A percentile compares a stretch with the other conserved stretches of the same genome.
Conservation (phyloP, 2,888 invertebrate species). For the Harpagoxenus sublaevis region DNA sequence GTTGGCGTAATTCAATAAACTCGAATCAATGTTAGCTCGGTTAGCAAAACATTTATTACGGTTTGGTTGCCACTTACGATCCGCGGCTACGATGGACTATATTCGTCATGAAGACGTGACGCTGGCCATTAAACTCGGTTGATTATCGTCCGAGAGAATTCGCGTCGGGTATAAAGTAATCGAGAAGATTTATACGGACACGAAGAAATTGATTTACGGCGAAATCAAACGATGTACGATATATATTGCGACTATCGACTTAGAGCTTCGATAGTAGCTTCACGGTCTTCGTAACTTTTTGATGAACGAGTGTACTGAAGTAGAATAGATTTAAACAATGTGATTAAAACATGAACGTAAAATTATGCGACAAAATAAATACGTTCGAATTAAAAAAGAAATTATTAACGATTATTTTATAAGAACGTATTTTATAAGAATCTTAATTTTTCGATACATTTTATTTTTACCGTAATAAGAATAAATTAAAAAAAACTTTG, state of each 20-base stretch:
- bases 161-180: background rate
- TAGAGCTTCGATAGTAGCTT: background rate
- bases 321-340: background rate
- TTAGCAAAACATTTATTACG: background rate
- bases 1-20: background rate
- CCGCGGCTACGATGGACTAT: background rate
- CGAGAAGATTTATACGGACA: background rate
- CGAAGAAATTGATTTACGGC: background rate
- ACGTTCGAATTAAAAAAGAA: background rate
- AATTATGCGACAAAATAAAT: background rate
- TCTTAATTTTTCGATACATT: background rate
- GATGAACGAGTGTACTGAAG: background rate
- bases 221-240: background rate
- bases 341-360: background rate
- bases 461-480: background rate
- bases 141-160: background rate
- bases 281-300: background rate
- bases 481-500: background rate
- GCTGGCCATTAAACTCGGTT: background rate
- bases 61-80: background rate
- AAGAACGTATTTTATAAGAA: background rate
- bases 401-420: background rate
- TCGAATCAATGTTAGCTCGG: background rate
- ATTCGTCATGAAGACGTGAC: background rate
- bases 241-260: conserved; percentile 3